Percentiles rank a stretch among this genome's conserved stretches.
phyloP scores from a whole-genome alignment of 2,888 invertebrate genomes.

The Rotaria sp. region DNA sequence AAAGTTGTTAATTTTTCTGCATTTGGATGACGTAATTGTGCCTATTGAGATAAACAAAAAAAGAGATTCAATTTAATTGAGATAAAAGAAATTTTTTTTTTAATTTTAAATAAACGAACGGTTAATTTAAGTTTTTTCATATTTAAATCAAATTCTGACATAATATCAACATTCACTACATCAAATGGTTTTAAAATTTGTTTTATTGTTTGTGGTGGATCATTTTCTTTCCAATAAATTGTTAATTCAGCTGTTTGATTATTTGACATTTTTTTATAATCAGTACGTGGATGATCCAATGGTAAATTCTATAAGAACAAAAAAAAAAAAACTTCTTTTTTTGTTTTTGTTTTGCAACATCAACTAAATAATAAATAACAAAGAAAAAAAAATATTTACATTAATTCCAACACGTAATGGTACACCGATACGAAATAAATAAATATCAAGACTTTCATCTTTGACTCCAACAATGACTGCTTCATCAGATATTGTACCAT shows the following conservation, averaged over 20 bases:
- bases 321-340: too few relatives aligned
- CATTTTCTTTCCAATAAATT: neutral
- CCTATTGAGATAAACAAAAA: neutral
- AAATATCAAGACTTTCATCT: constrained; percentile 24
- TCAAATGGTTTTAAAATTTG: neutral
- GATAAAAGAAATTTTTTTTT: too few relatives aligned
- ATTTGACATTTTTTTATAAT: neutral
- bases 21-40: neutral
- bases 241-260: neutral
- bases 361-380: neutral
- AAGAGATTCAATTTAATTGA: neutral
- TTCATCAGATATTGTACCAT: neutral
- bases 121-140: constrained; percentile 1
- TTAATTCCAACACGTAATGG: constrained; percentile 7
- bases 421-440: constrained; percentile 16
- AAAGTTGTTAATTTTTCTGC: constrained; percentile 14
- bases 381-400: too few relatives aligned
- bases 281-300: constrained; percentile 18
- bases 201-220: neutral
- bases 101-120: neutral
- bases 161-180: neutral
- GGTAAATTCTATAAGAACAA: neutral
- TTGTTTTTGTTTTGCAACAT: too few relatives aligned
- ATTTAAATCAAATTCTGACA: neutral
- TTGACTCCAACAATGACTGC: neutral